Base-by-base conservation (phyloP, 2,113 vertebrate species). In the Trinectes maculatus region DNA sequence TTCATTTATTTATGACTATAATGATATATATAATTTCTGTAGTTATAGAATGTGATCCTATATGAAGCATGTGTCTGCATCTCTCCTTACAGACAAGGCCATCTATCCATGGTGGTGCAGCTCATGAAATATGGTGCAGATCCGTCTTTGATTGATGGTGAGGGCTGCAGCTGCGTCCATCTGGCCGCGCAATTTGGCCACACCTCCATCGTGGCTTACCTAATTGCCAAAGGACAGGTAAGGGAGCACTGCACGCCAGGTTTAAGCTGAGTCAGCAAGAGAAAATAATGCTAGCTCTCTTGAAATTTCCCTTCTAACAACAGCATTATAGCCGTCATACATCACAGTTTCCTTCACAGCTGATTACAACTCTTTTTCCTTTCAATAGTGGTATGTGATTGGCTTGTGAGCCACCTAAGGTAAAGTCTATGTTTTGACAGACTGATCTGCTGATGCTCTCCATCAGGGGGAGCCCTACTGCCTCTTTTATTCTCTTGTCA, bases 171-270 rank as follows among this genome's bases (percentile, higher is more conserved):
- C 93, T 98, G 98, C 74, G 95, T 96, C 79, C 98, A 99, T 74
- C 89, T 99, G 86, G 98, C 98, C 28, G 97, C 98, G 52, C 98
- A 99, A 93, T 99, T 99, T 34, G 97, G 97, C 88, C 98, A 99
- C 91, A 99, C 98, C 61, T 99, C 97, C 39, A 99, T 99, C 80
- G 98, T 99, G 89, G 97, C 98, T 69, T 99, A 99, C 90, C 94
- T 99, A 67, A 99, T 99, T 80, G 98, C 98, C 84, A 99, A 99
- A 88, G 97, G 97, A 91, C 96, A 98, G 97, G 97, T 99, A 92
- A n/a, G 36, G 54, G 36, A 33, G 33, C 25, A 19, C 6, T 40
- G 15, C 43, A 18, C 29, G 29, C 10, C 13, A 19, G 5, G 11
- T 3, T 8, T 5, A 11, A n/a, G 31, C 13, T 55, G 15, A 1